Base-by-base conservation (phyloP, 2,113 vertebrate species). In the Apeltes quadracus region DNA sequence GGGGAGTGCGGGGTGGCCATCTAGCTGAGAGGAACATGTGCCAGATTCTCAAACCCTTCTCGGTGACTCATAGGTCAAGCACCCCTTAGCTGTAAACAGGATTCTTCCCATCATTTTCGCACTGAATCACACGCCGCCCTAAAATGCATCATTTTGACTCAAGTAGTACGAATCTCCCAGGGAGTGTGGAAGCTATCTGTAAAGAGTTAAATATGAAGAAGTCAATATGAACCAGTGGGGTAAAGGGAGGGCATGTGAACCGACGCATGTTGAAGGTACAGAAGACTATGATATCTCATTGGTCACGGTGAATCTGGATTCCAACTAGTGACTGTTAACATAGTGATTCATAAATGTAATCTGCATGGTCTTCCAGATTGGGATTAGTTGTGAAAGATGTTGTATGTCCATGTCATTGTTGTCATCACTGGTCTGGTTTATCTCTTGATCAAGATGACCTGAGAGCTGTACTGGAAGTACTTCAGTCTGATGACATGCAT, bases 51-150 rank as follows among this genome's bases (percentile, higher is more conserved):
- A 87, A 69, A 67, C 62, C 53, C 76, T 79, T 65, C 58, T 53
- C 51, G 25, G 59, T 90, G 90, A 89, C 87, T 91, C 90, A 90
- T 69, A 72, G 84, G 85, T 88, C 86, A 88, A 83, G 86, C 74
- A 78, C 43, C 75, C 50, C 6, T 4, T 76, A 61, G 54, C 53
- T 87, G 79, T 89, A 88, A 91, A 90, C 86, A 88, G 58, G 56
- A 87, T 84, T 79, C 84, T 88, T 90, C 84, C 83, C 78, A 85
- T 78, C 70, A 84, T 74, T 87, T 58, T 9, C 73, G 38, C 23
- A 2, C 69, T 87, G 79, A 87, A 61, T 91, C 88, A 83, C 81
- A 75, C 25, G 3, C 69, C 78, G 46, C 18, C 46, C 63, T 64
- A 9, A 51, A 38, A 36, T 39, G 38, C 5, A 48, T 78, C 25